Base-by-base conservation (phyloP, 2,797 vertebrate genomes). In the Hydrocynus forskahlii region DNA sequence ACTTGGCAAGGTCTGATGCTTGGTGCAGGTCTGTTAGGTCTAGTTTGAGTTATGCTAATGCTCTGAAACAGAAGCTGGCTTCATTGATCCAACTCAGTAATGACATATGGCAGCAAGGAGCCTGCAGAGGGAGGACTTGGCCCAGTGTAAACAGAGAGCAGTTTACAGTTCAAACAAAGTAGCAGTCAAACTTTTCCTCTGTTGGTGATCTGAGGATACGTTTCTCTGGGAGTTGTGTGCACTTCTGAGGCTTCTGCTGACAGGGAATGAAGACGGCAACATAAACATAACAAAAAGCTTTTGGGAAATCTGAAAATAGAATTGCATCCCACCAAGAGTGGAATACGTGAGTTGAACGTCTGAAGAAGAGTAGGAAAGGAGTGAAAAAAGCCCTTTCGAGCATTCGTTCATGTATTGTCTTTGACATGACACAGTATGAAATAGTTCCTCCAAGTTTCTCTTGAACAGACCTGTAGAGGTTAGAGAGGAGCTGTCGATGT, bases 291-390 rank as follows among this genome's bases (percentile, higher is more conserved):
- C 74, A 83, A 81, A 79, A 77, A 45, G 74, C 84, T 80, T 82
- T 75, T 80, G 78, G 81, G 81, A 86, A 83, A 81, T 75, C 75
- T 71, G 45, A 62, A 87, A 86, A 87, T 83, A 84, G 82, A 83
- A 86, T 70, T 78, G 78, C 75, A 54, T 83, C 75, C 78, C 68
- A 67, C 59, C 23, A 72, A 69, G 78, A 72, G 79, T 63, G 80
- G 68, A 69, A 75, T 86, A 84, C 25, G 59, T 76, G 80, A 86
- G 75, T 74, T 54, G 80, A 87, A 81, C 29, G 57, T 55, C 40
- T 81, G 57, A 83, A 71, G 72, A 80, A 35, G 59, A 69, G 69
- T 23, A 54, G 64, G 75, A 83, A 40, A 54, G 55, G 69, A 84
- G 38, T 35, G 45, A 0, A 62, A 67, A 66, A 62, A 79, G 52